Conservation (phyloP, 2,113 vertebrate genomes). For the Protobothrops flavoviridis region DNA sequence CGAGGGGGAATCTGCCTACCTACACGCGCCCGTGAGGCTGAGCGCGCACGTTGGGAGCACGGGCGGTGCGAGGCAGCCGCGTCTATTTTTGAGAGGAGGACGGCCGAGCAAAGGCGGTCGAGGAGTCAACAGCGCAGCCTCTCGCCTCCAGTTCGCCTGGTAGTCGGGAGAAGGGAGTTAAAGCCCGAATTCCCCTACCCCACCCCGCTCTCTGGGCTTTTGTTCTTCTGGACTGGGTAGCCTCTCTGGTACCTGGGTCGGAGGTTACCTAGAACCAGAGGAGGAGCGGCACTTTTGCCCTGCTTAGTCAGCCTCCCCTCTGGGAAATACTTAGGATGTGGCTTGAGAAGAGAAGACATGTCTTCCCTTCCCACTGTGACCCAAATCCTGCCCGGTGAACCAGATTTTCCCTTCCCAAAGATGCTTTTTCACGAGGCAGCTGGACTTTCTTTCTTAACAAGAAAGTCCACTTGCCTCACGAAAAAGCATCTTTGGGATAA, state of each 20-base stretch:
- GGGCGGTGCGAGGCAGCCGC: not conserved
- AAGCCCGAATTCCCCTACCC: not conserved
- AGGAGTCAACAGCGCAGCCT: not conserved
- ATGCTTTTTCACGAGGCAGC: no score
- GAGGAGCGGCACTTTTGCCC: not conserved
- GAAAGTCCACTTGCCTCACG: no score
- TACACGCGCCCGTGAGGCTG: not conserved
- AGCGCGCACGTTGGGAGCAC: not conserved
- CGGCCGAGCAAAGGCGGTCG: not conserved
- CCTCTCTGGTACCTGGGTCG: not conserved
- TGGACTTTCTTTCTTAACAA: no score
- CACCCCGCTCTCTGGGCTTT: not conserved
- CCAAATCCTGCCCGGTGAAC: not conserved
- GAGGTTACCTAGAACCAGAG: not conserved
- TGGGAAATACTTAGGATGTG: not conserved
- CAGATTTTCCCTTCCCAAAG: not conserved
- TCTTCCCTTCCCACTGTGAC: not conserved
- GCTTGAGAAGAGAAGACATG: not conserved
- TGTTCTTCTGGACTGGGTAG: not conserved
- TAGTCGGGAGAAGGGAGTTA: not conserved
- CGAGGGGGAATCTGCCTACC: not conserved
- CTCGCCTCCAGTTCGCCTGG: not conserved
- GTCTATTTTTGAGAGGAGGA: not conserved
- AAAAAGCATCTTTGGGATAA: no score
- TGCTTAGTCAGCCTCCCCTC: not conserved